phyloP scores from a whole-genome alignment of 2,888 invertebrate species.

The Protophormia terraenovae region DNA sequence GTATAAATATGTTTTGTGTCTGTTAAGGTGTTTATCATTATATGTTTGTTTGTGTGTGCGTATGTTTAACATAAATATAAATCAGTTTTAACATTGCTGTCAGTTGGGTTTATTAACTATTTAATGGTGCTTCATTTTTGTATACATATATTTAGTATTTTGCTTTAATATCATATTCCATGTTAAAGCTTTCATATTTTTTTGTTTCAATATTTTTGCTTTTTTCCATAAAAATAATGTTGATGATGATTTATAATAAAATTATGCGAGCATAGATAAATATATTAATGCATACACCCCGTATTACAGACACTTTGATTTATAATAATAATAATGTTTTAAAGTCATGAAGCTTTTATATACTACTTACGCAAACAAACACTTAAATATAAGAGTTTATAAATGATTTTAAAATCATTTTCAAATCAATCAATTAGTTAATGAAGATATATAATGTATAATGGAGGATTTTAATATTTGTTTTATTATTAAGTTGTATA shows the following conservation, averaged over 20 bases:
- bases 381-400: too few species aligned
- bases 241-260: constrained; percentile 57
- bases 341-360: too few species aligned
- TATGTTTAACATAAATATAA: constrained; percentile 41
- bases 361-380: too few species aligned
- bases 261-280: constrained; percentile 25
- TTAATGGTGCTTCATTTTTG: constrained; percentile 32
- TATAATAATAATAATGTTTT: too few species aligned
- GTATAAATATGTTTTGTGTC: background rate
- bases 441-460: background rate
- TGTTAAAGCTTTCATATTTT: background rate
- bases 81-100: constrained; percentile 49
- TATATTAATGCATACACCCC: background rate
- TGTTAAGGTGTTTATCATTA: background rate
- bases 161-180: too few species aligned
- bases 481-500: background rate
- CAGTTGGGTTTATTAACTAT: constrained; percentile 54
- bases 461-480: background rate
- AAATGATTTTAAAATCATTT: constrained; percentile 39
- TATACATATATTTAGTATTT: background rate
- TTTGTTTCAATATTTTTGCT: background rate
- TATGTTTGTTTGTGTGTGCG: background rate
- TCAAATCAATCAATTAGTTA: constrained; percentile 59
- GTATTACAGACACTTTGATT: background rate
- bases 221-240: background rate